Conservation (phyloP, 2,113 vertebrate species). For the Chloropsis hardwickii region DNA sequence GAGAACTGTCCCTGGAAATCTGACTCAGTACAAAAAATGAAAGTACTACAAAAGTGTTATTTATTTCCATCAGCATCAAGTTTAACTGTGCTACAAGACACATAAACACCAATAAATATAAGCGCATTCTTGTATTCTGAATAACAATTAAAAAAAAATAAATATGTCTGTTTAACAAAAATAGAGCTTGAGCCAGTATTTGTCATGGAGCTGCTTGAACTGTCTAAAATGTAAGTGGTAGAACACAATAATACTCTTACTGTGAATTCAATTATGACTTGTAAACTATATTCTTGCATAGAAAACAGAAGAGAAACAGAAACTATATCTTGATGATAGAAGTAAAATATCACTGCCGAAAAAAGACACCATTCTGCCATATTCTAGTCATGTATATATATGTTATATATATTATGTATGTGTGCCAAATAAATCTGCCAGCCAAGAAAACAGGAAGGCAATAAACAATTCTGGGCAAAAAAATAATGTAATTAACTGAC, state of each 20-base stretch:
- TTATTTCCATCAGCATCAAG: background rate
- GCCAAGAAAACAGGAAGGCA: background rate
- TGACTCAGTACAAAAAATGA: background rate
- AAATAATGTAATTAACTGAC: background rate
- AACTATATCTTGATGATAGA: background rate
- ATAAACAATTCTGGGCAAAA: fast-evolving
- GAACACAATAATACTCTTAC: background rate
- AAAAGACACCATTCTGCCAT: background rate
- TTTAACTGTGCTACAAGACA: background rate
- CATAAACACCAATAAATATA: background rate
- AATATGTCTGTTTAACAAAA: background rate
- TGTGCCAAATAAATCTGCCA: background rate
- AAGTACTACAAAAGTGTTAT: background rate
- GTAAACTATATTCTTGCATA: background rate
- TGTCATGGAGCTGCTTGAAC: background rate
- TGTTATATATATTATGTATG: background rate
- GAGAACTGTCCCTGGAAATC: background rate
- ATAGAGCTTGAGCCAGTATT: background rate
- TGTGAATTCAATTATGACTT: background rate
- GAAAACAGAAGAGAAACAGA: background rate
- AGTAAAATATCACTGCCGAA: background rate
- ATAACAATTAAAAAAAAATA: background rate
- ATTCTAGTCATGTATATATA: background rate
- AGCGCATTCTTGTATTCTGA: background rate
- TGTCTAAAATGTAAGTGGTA: background rate